Conservation (phyloP, 1,140 invertebrate species). For the Megalopta genalis region DNA sequence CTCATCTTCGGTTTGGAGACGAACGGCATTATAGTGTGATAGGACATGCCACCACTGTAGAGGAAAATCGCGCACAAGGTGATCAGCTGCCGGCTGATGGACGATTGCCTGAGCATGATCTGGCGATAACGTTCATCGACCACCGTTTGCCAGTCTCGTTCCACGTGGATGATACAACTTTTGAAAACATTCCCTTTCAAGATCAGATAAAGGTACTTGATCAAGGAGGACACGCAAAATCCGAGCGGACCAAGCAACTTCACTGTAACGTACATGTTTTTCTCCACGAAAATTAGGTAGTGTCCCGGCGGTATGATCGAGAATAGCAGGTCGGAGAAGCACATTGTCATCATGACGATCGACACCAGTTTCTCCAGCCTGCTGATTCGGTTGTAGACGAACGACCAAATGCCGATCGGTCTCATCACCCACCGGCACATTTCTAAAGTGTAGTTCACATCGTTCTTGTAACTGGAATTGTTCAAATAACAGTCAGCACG, state of each 20-base stretch:
- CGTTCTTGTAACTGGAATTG: not conserved
- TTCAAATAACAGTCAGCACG: not conserved
- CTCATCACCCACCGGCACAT: constrained; percentile 51
- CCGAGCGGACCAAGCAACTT: constrained; percentile 20
- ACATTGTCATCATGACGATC: not conserved
- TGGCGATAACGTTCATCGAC: constrained; percentile 7
- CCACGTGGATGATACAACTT: constrained; percentile 26
- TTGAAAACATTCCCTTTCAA: not conserved
- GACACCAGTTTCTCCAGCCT: not conserved
- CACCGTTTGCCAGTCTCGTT: constrained; percentile 54
- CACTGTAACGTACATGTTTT: constrained; percentile 18
- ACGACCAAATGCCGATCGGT: constrained; percentile 61
- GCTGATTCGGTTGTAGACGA: constrained; percentile 1
- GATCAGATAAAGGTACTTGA: not conserved
- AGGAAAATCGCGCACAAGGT: constrained; percentile 29
- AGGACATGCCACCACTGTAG: constrained; percentile 51
- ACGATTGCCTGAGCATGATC: constrained; percentile 41
- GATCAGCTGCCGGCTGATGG: constrained; percentile 38
- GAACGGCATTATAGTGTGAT: constrained; percentile 29
- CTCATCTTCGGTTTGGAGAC: constrained; percentile 16
- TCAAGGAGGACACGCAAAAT: constrained; percentile 26
- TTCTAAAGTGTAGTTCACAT: constrained; percentile 21
- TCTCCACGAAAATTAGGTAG: constrained; percentile 29
- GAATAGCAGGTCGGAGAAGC: constrained; percentile 29
- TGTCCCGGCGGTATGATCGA: constrained; percentile 26